Evolutionary conservation across 2,113 vertebrate species (phyloP).

Genomic region (Phycodurus eques): DNA sequence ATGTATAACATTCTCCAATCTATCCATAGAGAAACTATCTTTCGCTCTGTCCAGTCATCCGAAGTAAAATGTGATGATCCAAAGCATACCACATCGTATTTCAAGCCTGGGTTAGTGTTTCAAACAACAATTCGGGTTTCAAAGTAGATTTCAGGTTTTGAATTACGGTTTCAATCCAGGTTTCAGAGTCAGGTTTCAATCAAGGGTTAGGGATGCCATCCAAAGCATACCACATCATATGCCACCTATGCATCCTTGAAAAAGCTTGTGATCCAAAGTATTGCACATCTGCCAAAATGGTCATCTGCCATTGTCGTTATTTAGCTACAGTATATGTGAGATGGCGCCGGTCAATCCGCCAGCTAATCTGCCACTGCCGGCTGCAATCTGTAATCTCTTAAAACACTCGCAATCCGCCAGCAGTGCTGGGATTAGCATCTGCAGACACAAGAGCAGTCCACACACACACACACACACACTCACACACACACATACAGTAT

Average conservation of each 20-base stretch:
- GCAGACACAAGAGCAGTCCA: constrained; percentile 26
- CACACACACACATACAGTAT: not conserved
- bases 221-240: not conserved
- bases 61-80: not conserved
- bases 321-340: not conserved
- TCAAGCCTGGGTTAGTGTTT: no score
- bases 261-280: not conserved
- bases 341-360: constrained; percentile 42
- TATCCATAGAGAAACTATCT: no score
- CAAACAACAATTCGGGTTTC: no score
- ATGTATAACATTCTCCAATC: no score
- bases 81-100: not conserved
- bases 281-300: not conserved
- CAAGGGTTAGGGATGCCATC: not conserved
- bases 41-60: no score
- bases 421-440: constrained; percentile 49
- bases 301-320: not conserved
- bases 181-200: not conserved
- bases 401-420: constrained; percentile 64
- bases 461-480: constrained; percentile 16
- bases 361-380: constrained; percentile 60
- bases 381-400: constrained; percentile 66
- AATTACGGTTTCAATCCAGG: not conserved
- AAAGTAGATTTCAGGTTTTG: not conserved
- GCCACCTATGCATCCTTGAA: not conserved